Percentiles rank a stretch among this genome's conserved stretches.
Evolutionary conservation across 2,888 invertebrate species (phyloP).

Genomic region (Meiosimyza decipiens): DNA sequence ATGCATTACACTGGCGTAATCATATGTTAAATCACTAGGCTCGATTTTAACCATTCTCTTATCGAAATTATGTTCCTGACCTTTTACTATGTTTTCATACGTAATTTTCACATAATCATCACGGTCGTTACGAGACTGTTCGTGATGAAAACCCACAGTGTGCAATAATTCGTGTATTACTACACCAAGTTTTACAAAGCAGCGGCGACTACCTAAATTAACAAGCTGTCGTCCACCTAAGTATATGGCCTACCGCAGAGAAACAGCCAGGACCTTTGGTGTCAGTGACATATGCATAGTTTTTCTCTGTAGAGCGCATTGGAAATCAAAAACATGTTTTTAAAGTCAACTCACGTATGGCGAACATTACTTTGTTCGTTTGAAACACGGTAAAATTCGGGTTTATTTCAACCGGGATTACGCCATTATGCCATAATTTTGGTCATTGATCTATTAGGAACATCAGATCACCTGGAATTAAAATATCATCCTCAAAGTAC

Average conservation of each 20-base stretch:
- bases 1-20: too few species aligned
- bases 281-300: conserved; percentile 77
- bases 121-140: conserved; percentile 81
- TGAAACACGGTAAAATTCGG: conserved; percentile 69
- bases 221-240: conserved; percentile 73
- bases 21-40: too few species aligned
- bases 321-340: conserved; percentile 80
- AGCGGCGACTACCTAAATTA: conserved; percentile 77
- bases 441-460: too few species aligned
- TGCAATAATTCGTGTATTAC: conserved; percentile 84
- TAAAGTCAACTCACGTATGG: conserved; percentile 77
- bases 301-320: conserved; percentile 72
- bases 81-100: conserved; percentile 61
- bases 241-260: conserved; percentile 81
- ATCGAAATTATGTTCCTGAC: too few species aligned
- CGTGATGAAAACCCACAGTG: conserved; percentile 82
- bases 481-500: conserved; percentile 83
- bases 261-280: conserved; percentile 80
- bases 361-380: conserved; percentile 72
- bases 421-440: conserved; percentile 72
- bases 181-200: conserved; percentile 76
- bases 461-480: conserved; percentile 68
- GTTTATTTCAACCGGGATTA: conserved; percentile 73
- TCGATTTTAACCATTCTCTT: too few species aligned
- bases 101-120: conserved; percentile 75